Conservation (phyloP, 1,140 invertebrate species). For the Prorops nasuta region DNA sequence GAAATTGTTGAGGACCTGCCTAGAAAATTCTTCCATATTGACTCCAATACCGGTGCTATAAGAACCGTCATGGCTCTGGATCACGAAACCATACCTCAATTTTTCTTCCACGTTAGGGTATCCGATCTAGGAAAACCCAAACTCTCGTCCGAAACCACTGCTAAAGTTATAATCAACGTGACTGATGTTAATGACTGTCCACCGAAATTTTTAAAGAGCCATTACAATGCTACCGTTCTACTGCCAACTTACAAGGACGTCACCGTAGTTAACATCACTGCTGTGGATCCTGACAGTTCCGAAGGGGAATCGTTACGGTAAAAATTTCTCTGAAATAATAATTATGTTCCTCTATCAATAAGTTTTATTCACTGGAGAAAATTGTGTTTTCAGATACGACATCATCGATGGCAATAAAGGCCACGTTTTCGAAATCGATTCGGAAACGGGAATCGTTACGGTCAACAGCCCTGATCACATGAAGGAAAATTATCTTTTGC, state of each 20-base stretch:
- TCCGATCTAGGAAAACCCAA: constrained; percentile 82
- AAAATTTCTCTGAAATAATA: background rate
- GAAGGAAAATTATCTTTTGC: constrained; percentile 64
- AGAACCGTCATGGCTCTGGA: constrained; percentile 75
- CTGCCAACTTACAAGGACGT: constrained; percentile 78
- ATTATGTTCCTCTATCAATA: background rate
- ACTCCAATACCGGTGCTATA: constrained; percentile 86
- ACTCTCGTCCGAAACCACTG: constrained; percentile 72
- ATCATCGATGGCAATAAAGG: constrained; percentile 81
- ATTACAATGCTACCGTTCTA: constrained; percentile 77
- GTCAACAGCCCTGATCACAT: constrained; percentile 63
- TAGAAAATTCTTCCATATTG: constrained; percentile 78
- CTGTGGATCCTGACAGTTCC: constrained; percentile 72
- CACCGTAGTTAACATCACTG: constrained; percentile 66
- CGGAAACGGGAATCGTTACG: constrained; percentile 70
- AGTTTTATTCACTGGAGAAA: background rate
- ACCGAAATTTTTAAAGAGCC: constrained; percentile 68
- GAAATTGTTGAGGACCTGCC: constrained; percentile 78
- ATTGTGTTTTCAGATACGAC: constrained; percentile 59
- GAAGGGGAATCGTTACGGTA: constrained; percentile 61
- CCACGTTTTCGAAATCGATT: constrained; percentile 77
- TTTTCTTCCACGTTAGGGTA: constrained; percentile 83
- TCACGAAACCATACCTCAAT: constrained; percentile 71
- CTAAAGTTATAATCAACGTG: constrained; percentile 72
- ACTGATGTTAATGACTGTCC: constrained; percentile 86